Evolutionary conservation across 2,888 invertebrate genomes (phyloP).

Genomic region (Oligia strigilis): DNA sequence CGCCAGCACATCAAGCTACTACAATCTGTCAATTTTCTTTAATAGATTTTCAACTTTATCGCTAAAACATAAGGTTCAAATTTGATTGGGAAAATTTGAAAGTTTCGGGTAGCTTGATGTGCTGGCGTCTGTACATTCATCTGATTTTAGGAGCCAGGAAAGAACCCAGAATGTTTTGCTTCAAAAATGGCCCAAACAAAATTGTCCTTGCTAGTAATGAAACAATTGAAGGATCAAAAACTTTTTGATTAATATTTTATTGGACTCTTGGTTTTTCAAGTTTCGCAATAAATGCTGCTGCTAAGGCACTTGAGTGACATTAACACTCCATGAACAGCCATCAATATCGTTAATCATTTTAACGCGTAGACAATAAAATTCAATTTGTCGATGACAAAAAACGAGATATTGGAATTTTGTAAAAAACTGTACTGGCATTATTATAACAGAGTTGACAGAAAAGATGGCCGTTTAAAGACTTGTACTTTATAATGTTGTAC

Average conservation of each 20-base stretch:
- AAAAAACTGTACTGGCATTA: slow-evolving; percentile 35
- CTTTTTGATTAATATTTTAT: slow-evolving; percentile 44
- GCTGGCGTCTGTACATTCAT: too few relatives aligned
- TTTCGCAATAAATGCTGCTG: slow-evolving; percentile 60
- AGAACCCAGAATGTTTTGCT: neutral
- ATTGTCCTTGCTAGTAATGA: neutral
- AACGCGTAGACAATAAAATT: slow-evolving; percentile 70
- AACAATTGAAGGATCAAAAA: slow-evolving; percentile 24
- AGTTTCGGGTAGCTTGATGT: too few relatives aligned
- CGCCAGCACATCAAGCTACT: too few relatives aligned
- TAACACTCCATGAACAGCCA: slow-evolving; percentile 64
- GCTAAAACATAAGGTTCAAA: too few relatives aligned
- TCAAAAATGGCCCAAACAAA: neutral
- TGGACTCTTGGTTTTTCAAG: slow-evolving; percentile 41
- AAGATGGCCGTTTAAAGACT: slow-evolving; percentile 1
- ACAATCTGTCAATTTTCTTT: too few relatives aligned
- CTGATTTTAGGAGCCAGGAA: neutral
- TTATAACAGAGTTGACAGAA: slow-evolving; percentile 32
- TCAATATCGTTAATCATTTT: slow-evolving; percentile 71
- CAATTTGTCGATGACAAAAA: slow-evolving; percentile 66
- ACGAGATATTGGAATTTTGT: slow-evolving; percentile 50
- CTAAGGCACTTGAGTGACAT: slow-evolving; percentile 57
- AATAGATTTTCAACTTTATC: too few relatives aligned
- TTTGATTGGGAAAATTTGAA: too few relatives aligned
- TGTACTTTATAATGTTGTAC: neutral